phyloP scores from a whole-genome alignment of 2,113 vertebrate genomes.

The Pavo muticus region DNA sequence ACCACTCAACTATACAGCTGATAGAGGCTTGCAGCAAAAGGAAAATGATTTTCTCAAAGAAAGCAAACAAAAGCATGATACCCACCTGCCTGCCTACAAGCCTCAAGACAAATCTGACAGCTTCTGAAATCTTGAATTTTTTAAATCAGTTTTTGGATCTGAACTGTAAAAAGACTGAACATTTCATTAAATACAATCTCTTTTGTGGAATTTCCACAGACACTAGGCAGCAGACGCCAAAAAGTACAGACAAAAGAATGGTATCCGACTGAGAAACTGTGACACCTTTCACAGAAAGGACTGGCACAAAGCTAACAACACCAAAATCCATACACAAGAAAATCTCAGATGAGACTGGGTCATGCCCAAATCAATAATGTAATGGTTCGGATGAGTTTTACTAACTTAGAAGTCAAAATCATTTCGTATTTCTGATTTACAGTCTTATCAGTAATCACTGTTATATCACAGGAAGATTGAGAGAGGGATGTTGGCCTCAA shows the following conservation, averaged over 20 bases:
- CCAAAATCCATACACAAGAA: background rate
- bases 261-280: background rate
- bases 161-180: background rate
- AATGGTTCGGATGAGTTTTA: constrained; percentile 7
- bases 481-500: background rate
- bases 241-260: background rate
- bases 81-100: background rate
- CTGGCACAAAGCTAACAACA: background rate
- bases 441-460: background rate
- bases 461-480: background rate
- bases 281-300: background rate
- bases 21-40: background rate
- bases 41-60: background rate
- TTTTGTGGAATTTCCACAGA: background rate
- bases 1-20: background rate
- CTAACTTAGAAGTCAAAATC: background rate
- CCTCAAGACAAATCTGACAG: background rate
- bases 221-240: background rate
- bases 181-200: background rate
- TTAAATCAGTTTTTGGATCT: background rate
- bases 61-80: background rate
- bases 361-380: background rate
- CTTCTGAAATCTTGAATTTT: background rate
- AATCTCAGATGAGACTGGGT: background rate
- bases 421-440: background rate